These are phyloP conservation scores for Ornithorhynchus anatinus DNA, from an alignment of 2,113 vertebrate genomes.

Conservation along the genomic window DNA sequence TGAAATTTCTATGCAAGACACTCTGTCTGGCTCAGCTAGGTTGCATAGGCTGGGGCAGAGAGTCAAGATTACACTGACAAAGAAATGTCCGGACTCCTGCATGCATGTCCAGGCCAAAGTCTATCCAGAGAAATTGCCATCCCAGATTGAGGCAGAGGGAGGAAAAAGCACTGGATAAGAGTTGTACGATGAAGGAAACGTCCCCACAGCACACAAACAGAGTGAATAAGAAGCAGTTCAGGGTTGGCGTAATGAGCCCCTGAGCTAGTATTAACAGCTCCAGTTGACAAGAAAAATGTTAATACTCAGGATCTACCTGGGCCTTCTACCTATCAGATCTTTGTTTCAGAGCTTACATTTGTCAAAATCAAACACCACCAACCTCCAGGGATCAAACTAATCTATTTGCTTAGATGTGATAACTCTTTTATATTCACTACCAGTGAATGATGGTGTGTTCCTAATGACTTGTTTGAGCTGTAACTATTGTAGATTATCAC, in stretches of 20 bases:
- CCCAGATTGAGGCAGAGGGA: not conserved
- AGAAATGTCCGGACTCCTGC: no score
- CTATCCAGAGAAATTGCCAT: not conserved
- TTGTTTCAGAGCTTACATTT: slow-evolving; percentile 32
- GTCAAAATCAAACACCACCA: slow-evolving; percentile 23
- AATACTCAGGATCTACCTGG: slow-evolving; percentile 24
- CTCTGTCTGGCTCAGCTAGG: no score
- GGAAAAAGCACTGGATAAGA: not conserved
- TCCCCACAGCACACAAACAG: not conserved
- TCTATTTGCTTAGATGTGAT: slow-evolving; percentile 16
- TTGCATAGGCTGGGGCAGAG: no score
- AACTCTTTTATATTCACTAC: slow-evolving; percentile 27
- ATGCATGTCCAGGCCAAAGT: no score
- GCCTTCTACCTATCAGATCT: slow-evolving; percentile 22
- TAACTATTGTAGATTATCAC: slow-evolving; percentile 3
- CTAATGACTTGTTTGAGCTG: slow-evolving; percentile 45
- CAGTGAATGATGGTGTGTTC: slow-evolving; percentile 45
- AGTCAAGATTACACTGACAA: no score
- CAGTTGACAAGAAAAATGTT: slow-evolving; percentile 26
- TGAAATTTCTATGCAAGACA: no score
- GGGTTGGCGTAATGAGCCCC: slow-evolving; percentile 34
- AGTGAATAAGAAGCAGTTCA: not conserved
- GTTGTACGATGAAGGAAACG: not conserved
- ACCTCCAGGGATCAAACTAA: slow-evolving; percentile 2
- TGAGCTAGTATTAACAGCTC: slow-evolving; percentile 26